phyloP scores from a whole-genome alignment of 1,140 invertebrate genomes.

The Bombus cullumanus region DNA sequence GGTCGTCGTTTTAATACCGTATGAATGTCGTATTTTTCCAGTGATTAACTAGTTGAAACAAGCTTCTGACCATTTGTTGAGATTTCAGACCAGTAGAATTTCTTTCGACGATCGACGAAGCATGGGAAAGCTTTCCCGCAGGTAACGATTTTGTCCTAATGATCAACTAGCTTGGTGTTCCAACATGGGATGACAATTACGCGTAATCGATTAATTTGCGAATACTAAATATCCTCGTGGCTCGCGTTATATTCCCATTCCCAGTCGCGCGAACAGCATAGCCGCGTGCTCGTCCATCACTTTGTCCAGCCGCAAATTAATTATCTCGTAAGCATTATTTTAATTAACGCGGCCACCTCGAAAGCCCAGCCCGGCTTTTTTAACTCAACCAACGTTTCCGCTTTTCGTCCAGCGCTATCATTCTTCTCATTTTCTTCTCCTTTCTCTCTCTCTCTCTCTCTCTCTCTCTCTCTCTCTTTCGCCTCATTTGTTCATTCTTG shows the following conservation, averaged over 20 bases:
- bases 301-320: conserved; percentile 67
- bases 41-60: conserved; percentile 6
- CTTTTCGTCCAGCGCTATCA: neutral
- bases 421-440: neutral
- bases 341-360: conserved; percentile 60
- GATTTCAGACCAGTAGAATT: neutral
- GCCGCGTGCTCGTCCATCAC: conserved; percentile 65
- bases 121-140: too few relatives aligned
- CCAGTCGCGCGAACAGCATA: conserved; percentile 23
- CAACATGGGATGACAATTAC: conserved; percentile 49
- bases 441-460: neutral
- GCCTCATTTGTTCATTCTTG: too few relatives aligned
- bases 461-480: neutral
- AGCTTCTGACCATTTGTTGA: neutral
- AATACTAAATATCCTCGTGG: conserved; percentile 57
- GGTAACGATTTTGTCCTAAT: neutral
- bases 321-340: conserved; percentile 72
- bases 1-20: conserved; percentile 2
- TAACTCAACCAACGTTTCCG: neutral
- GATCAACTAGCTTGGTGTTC: neutral
- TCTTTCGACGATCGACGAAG: neutral
- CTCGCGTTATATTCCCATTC: conserved; percentile 36
- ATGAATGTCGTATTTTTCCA: conserved; percentile 14
- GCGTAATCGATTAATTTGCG: conserved; percentile 68
- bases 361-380: conserved; percentile 7